Evolutionary conservation across 2,113 vertebrate genomes (phyloP).

Genomic region (Burhinus bistriatus): DNA sequence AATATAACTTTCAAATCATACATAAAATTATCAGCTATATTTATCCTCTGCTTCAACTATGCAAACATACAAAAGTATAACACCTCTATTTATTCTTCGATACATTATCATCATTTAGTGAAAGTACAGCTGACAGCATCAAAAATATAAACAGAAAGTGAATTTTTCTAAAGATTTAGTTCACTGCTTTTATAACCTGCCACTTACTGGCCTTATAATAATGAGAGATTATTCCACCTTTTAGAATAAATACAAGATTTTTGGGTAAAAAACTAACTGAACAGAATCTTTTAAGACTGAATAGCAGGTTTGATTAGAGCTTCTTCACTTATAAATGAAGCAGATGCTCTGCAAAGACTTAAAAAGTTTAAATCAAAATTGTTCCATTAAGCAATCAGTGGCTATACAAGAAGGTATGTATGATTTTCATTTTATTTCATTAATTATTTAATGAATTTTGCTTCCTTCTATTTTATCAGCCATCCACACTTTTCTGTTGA

Average conservation of each 20-base stretch:
- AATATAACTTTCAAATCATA: neutral
- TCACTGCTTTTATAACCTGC: neutral
- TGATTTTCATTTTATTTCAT: neutral
- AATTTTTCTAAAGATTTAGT: neutral
- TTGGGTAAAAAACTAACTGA: neutral
- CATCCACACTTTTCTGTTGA: neutral
- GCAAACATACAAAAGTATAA: neutral
- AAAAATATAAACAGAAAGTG: neutral
- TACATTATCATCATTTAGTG: neutral
- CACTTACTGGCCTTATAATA: neutral
- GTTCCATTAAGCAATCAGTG: neutral
- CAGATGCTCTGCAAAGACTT: neutral
- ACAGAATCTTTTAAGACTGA: neutral
- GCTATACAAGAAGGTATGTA: neutral
- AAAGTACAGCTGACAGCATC: neutral
- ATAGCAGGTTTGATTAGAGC: neutral
- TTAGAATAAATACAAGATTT: neutral
- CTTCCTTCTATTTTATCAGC: neutral
- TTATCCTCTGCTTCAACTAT: neutral
- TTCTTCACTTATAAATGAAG: neutral
- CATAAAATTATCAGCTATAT: neutral
- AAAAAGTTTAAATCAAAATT: neutral
- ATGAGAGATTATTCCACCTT: neutral
- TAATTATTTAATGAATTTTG: neutral
- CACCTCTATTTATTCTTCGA: rapidly evolving